Evolutionary conservation across 2,888 invertebrate genomes (phyloP).

Genomic region (Ethmia dodecea): DNA sequence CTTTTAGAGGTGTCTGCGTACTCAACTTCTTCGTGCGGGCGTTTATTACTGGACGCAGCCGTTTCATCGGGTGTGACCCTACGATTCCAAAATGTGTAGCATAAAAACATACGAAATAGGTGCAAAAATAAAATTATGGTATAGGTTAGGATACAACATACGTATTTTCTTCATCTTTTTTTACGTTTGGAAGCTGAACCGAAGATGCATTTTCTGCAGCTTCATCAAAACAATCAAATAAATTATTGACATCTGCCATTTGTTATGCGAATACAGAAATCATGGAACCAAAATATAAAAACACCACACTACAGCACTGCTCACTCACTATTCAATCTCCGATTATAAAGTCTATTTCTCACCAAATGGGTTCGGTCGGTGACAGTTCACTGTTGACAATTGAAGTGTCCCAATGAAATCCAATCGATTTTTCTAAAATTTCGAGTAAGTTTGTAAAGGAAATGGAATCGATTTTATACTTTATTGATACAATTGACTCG

Average conservation of each 20-base stretch:
- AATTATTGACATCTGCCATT: constrained; percentile 53
- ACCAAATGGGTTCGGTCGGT: too few relatives aligned
- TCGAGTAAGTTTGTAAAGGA: too few relatives aligned
- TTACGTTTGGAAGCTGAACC: constrained; percentile 42
- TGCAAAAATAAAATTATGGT: constrained; percentile 7
- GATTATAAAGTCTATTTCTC: too few relatives aligned
- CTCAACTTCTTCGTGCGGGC: constrained; percentile 53
- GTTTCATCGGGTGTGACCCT: constrained; percentile 27
- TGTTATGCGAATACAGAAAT: constrained; percentile 6
- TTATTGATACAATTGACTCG: too few relatives aligned
- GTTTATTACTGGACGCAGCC: constrained; percentile 36
- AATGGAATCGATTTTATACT: too few relatives aligned
- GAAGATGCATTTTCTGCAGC: constrained; percentile 35
- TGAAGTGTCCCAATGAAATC: too few relatives aligned
- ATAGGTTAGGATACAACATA: constrained; percentile 46
- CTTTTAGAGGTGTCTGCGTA: constrained; percentile 52
- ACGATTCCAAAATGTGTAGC: constrained; percentile 1
- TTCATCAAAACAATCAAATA: constrained; percentile 68
- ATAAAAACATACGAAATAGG: neutral
- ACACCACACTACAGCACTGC: too few relatives aligned
- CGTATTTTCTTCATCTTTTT: constrained; percentile 31
- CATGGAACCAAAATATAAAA: too few relatives aligned
- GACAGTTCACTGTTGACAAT: too few relatives aligned
- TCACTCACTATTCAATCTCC: too few relatives aligned
- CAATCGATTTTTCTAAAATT: too few relatives aligned